phyloP scores from a whole-genome alignment of 1,140 invertebrate species.

The Lepidurus apus region DNA sequence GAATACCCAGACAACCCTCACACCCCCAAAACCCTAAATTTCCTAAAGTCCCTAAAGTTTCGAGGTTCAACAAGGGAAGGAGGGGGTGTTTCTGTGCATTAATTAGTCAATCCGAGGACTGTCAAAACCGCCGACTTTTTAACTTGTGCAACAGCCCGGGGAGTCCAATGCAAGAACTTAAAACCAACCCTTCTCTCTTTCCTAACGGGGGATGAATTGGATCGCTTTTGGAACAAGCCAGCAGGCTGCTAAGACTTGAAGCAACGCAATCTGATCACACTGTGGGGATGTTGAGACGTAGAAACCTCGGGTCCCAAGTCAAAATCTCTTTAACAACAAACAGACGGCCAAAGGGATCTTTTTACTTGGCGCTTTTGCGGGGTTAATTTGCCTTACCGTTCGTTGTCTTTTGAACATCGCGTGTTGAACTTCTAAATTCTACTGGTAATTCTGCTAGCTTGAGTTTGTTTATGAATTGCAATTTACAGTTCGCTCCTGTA shows the following conservation, averaged over 20 bases:
- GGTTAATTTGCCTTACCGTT: neutral
- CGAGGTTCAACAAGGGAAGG: conserved; percentile 31
- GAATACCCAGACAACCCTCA: neutral
- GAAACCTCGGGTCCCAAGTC: neutral
- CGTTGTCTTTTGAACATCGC: neutral
- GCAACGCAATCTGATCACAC: neutral
- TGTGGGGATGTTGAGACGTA: neutral
- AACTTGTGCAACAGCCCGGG: conserved; percentile 11
- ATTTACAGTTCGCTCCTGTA: neutral
- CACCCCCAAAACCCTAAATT: neutral
- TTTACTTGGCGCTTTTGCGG: conserved; percentile 6
- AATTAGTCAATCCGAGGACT: conserved; percentile 20
- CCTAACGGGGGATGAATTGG: conserved; percentile 5
- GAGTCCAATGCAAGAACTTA: neutral
- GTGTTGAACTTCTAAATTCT: neutral
- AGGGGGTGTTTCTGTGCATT: conserved; percentile 25
- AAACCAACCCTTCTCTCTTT: neutral
- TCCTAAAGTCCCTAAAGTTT: neutral
- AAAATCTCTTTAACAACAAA: conserved; percentile 7
- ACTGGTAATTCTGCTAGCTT: neutral
- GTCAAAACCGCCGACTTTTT: neutral
- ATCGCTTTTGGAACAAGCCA: neutral
- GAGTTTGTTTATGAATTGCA: neutral
- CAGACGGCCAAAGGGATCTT: neutral
- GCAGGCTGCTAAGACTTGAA: conserved; percentile 2